Evolutionary conservation across 2,113 vertebrate genomes (phyloP).

Genomic region (Daboia siamensis): DNA sequence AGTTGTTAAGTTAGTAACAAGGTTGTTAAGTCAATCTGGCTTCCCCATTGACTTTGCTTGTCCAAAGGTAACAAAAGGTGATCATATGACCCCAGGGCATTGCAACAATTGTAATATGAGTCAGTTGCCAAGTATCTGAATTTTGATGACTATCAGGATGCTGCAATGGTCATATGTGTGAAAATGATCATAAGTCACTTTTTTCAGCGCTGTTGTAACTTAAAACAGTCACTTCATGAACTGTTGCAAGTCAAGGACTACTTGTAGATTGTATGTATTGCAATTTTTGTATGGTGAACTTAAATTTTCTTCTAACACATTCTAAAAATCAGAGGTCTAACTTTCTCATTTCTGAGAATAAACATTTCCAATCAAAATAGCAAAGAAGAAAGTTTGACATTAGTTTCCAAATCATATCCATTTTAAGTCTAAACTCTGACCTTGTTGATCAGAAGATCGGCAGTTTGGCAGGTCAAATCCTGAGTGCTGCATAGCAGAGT

Average conservation of each 20-base stretch:
- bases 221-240: neutral
- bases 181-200: neutral
- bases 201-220: neutral
- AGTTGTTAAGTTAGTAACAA: neutral
- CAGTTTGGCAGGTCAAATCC: no score
- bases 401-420: no score
- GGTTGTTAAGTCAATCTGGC: neutral
- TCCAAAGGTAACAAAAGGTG: neutral
- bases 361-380: neutral
- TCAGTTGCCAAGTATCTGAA: neutral
- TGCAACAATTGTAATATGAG: neutral
- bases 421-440: no score
- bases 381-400: neutral
- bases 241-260: neutral
- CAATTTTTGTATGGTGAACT: neutral
- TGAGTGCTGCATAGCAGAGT: no score
- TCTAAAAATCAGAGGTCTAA: neutral
- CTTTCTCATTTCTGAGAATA: neutral
- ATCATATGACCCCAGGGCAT: neutral
- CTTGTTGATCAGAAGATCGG: no score
- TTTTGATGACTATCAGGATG: neutral
- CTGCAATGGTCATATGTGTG: neutral
- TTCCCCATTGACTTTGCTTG: neutral
- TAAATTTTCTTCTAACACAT: neutral
- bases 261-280: neutral